Conservation (phyloP, 2,113 vertebrate genomes). For the Neopipo cinnamomea region DNA sequence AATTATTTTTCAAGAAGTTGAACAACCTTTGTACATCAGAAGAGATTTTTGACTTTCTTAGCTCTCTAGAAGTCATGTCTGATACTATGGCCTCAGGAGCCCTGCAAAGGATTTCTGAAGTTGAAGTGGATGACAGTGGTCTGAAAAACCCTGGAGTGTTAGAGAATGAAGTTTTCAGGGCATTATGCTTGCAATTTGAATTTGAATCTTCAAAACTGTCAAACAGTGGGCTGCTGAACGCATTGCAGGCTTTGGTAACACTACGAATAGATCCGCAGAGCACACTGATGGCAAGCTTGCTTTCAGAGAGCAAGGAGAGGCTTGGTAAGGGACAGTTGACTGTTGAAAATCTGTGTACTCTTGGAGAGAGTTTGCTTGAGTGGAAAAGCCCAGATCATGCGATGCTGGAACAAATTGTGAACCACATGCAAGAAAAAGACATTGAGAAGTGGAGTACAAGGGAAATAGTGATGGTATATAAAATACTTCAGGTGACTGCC, state of each 20-base stretch:
- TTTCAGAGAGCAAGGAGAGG: constrained; percentile 79
- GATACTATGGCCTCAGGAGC: constrained; percentile 77
- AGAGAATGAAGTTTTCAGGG: constrained; percentile 71
- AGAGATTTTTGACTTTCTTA: constrained; percentile 79
- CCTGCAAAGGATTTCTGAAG: constrained; percentile 82
- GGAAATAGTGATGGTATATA: constrained; percentile 78
- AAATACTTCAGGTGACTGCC: constrained; percentile 69
- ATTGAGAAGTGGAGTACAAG: constrained; percentile 68
- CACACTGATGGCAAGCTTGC: constrained; percentile 73
- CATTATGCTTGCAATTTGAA: constrained; percentile 82
- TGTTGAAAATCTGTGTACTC: constrained; percentile 72
- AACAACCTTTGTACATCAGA: constrained; percentile 61
- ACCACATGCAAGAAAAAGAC: constrained; percentile 67
- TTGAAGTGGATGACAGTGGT: constrained; percentile 63
- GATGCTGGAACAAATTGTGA: constrained; percentile 72
- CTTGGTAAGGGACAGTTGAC: constrained; percentile 71
- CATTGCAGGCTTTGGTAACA: constrained; percentile 79
- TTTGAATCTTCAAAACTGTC: constrained; percentile 74
- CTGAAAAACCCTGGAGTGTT: constrained; percentile 72
- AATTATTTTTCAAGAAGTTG: constrained; percentile 64
- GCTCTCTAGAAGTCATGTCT: constrained; percentile 67
- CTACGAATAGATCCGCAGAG: constrained; percentile 79
- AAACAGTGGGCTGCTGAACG: constrained; percentile 72
- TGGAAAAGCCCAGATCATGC: constrained; percentile 62
- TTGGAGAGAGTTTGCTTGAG: constrained; percentile 80